Evolutionary conservation across 2,113 vertebrate genomes (phyloP), one percentile per base, ranked within the genome.

Genomic region (Hypocryptadius cinnamomeus): DNA sequence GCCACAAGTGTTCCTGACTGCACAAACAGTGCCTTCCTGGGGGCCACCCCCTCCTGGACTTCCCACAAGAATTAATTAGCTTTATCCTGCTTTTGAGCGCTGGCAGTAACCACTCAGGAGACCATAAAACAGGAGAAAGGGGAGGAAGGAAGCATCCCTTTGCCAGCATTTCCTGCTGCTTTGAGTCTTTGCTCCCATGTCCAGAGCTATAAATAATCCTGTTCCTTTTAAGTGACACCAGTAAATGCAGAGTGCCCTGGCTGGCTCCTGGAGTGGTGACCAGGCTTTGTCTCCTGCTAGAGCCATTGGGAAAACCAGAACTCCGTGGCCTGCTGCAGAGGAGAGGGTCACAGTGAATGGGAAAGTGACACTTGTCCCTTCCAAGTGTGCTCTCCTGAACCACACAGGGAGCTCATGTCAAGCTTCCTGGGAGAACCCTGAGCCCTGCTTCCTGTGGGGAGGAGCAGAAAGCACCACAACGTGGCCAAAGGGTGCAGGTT

Each of bases 131-230:
- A 51, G 79, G 69, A 89, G 88, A 90, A 86, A 93, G 79, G 77
- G 33, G 10, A 80, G 92, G 91, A 91, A 93, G 94, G 92, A 92
- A 93, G 87, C 24, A 10, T 51, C 77, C 27, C 35, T 85, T 63
- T 85, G 87, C 87, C 73, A 92, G 66, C 13, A 8, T 39, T 95
- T 96, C 92, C 94, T 91, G 80, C 57, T 42, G 60, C 66, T 54
- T 54, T 16, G 8, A 39, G 37, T 47, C 57, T 31, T 89, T 74
- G 65, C 57, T 87, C 37, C 50, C 8, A 1, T 21, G 40, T 60
- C 57, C 73, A 57, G n/a, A 61, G 39, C 42, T 72, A 28, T 79
- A 63, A 93, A 81, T 53, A 69, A 16, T 35, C 18, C 31, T 13
- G 13, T 48, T 90, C 33, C 31, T 53, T 53, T 3, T 20, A 45